Evolutionary conservation across 2,888 invertebrate species (phyloP).

Genomic region (Euzophera pinguis): DNA sequence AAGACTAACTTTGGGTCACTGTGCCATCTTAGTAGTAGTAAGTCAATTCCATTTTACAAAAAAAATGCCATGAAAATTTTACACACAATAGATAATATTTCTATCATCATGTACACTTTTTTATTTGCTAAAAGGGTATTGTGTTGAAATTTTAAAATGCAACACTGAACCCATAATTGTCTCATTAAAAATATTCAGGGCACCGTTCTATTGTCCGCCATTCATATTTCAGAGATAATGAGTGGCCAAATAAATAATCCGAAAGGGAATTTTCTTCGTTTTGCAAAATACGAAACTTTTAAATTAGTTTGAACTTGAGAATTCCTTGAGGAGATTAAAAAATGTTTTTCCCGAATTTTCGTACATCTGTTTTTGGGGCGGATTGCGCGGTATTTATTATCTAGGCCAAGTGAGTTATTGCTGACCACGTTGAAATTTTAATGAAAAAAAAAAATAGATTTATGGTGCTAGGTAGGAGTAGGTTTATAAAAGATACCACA

Average conservation of each 20-base stretch:
- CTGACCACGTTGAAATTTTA: too few relatives aligned
- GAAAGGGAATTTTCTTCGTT: slow-evolving; percentile 1
- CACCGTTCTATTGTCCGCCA: slow-evolving; percentile 5
- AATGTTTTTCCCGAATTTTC: neutral
- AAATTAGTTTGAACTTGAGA: slow-evolving; percentile 9
- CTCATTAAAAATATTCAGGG: slow-evolving; percentile 10
- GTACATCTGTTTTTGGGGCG: neutral
- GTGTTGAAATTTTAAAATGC: slow-evolving; percentile 2
- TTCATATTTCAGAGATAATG: slow-evolving; percentile 13
- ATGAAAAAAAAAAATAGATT: too few relatives aligned
- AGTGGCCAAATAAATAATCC: slow-evolving; percentile 12
- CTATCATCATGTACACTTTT: neutral
- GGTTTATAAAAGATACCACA: too few relatives aligned
- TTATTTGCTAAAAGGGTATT: neutral
- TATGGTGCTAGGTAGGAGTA: too few relatives aligned
- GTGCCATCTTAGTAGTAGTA: too few relatives aligned
- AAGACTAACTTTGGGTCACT: too few relatives aligned
- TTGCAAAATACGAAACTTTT: slow-evolving; percentile 10
- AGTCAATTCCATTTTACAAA: too few relatives aligned
- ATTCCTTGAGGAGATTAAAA: slow-evolving; percentile 4
- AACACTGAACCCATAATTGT: slow-evolving; percentile 11
- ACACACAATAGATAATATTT: too few relatives aligned
- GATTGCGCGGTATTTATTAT: neutral
- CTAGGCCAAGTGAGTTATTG: neutral
- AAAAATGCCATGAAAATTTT: too few relatives aligned